A percentile compares a stretch with the other conserved stretches of the same genome.
These are phyloP conservation scores for Drosophila eohydei DNA, from an alignment of 2,888 invertebrate genomes.

Conservation along the genomic window DNA sequence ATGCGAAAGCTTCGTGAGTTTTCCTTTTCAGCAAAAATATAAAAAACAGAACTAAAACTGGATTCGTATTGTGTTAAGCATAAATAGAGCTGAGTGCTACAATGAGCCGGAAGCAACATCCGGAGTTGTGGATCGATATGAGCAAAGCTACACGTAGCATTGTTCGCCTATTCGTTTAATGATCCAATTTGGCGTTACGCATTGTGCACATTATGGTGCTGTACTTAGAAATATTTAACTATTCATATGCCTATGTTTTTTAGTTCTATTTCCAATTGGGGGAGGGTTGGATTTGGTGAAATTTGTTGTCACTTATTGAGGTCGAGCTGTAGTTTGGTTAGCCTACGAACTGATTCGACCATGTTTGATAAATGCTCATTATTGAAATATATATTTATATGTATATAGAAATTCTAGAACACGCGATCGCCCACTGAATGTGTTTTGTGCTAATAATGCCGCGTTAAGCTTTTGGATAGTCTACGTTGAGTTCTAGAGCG, in stretches of 20 bases:
- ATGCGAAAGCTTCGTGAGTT: conserved; percentile 49
- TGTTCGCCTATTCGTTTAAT: conserved; percentile 74
- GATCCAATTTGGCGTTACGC: conserved; percentile 82
- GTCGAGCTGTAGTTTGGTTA: conserved; percentile 55
- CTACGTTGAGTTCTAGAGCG: conserved; percentile 13
- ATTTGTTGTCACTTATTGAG: conserved; percentile 66
- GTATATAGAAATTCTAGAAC: conserved; percentile 20
- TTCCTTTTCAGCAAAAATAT: conserved; percentile 26
- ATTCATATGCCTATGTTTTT: conserved; percentile 47
- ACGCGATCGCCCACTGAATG: conserved; percentile 48
- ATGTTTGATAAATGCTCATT: conserved; percentile 39
- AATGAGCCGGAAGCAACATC: conserved; percentile 84
- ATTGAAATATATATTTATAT: conserved; percentile 7
- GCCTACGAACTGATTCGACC: conserved; percentile 65
- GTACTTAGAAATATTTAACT: conserved; percentile 56
- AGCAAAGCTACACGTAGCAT: conserved; percentile 64
- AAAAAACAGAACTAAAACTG: conserved; percentile 7
- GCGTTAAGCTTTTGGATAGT: conserved; percentile 26
- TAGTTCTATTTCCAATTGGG: conserved; percentile 15
- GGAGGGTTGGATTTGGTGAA: conserved; percentile 31
- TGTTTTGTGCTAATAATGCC: conserved; percentile 46
- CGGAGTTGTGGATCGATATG: conserved; percentile 80
- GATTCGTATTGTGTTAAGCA: conserved; percentile 63
- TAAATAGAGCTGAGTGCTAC: conserved; percentile 68
- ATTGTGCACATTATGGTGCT: conserved; percentile 71